Base-by-base conservation (phyloP, 2,888 invertebrate genomes). In the Eupithecia pulchellata region DNA sequence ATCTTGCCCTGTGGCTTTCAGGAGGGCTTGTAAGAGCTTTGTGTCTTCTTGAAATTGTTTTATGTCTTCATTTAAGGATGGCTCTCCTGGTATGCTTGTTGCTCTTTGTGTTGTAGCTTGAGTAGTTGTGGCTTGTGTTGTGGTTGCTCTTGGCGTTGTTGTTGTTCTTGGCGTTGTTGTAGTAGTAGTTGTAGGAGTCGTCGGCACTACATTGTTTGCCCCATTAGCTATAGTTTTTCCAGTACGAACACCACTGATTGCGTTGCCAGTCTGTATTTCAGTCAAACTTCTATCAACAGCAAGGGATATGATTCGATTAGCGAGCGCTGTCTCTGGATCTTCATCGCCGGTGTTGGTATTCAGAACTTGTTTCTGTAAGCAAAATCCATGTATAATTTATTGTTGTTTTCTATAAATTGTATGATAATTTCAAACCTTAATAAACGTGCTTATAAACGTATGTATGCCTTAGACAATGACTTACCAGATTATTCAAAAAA, bases 401-500 rank as follows among this genome's bases (percentile, higher is more conserved):
- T 57, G 29, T 14, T 17, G 9, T 29, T 57, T 57, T 14, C 0
- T 57, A 4, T 57, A 1, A 9, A 20, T 47, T 4, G n/a, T 42
- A n/a, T 42, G 3, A 39, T 17, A 39, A 47, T 9, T 3, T n/a
- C 9, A 3, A 47, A 47, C 11, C 52, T 2, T 25, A 25, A 47
- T 47, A 47, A 52, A 25, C 0, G 0, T 20, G 47, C 47, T 20
- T 47, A 47, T 8, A 11, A 8, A 47, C 11, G 42, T 1, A 20
- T 47, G 3, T n/a, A 47, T 20, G 20, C 2, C n/a, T 9, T 47
- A 20, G 42, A 8, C 25, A 52, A 25, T 17, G 3, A 57, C 89
- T 87, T 91, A 96, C 96, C 94, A 96, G 89, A 77, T 95, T 95
- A 80, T 95, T 94, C 29, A 96, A 85, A 82, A 96, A 96, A 52